Evolutionary conservation across 1,140 invertebrate species (phyloP), one percentile per base, ranked within the genome.

Genomic region (Calosoma granatense): DNA sequence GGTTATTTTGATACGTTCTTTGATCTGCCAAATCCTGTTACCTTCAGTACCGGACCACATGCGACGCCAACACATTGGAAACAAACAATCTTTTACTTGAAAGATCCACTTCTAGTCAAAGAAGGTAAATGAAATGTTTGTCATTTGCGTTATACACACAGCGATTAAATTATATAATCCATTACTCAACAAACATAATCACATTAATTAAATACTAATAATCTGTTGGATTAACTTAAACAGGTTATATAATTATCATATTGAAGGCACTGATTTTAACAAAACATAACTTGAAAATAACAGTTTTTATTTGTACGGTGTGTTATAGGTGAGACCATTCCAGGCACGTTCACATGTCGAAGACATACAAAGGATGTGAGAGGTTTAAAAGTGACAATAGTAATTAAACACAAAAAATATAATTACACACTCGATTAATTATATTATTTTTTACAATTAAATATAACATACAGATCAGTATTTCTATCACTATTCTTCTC

Each of bases 1-100:
- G 93, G 92, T 14, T 98, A 92, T 77, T 98, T 98, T 75, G 89
- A 93, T 73, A 85, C 85, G n/a, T 84, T 84, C 63, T 94, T 94
- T 70, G 87, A 92, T 61, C 68, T 92, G 54, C 81, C 84, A 1
- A 77, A 79, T 64, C 70, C 77, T 20, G 73, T 84, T 14, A 72
- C 76, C 22, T 81, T 93, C 61, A 84, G 83, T 51, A 93, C 90
- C 64, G 87, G 86, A 56, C 93, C 86, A 61, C 76, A 72, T 61
- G 76, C 73, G 66, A 82, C 80, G 67, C 78, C 80, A 59, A 99
- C 97, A 15, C 95, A 98, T 76, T 98, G 96, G 96, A 96, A 97
- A 68, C 96, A 98, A 76, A 97, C 93, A 1, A 83, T 94, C 3
- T 84, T 93, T 65, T 94, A 93, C 64, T 78, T 98, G 30, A 85